Evolutionary conservation across 1,140 invertebrate species (phyloP), one percentile per base, ranked within the genome.

Genomic region (Drosophila sproati): DNA sequence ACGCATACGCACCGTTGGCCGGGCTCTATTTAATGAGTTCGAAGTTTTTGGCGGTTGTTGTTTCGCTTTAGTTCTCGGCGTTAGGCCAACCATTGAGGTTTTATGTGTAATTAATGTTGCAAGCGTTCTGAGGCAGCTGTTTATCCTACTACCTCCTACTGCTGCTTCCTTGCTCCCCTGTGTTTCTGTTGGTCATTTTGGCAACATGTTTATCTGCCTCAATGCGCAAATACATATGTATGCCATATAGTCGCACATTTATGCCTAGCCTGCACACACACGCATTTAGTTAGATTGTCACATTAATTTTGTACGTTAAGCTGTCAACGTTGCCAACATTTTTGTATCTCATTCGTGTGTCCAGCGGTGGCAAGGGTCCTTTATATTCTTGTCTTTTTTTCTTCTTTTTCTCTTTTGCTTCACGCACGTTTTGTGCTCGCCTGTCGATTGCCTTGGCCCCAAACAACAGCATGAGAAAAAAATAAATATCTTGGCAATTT

Each of bases 281-380:
- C 37, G 68, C 63, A 78, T 86, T 66, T 71, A 57, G 57, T 61
- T 87, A 80, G 80, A 88, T 87, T 87, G 83, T 87, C 83, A 87
- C 83, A 87, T 87, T 87, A 83, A 88, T 87, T 87, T 83, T 79
- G 77, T 80, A 88, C 83, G 83, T 87, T 87, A 87, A 87, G 83
- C 83, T 87, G 83, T 88, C 83, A 87, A 80, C 83, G 85, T 88
- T 77, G 64, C 56, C 79, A 79, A 82, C 76, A 88, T 80, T 88
- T 88, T 80, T 69, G 76, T 82, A 83, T 82, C 80, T 75, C 47
- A 67, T 68, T 67, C 63, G 12, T 41, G 39, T 66, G 69, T 57
- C 59, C 61, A 43, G 37, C 34, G 20, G 20, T 4, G 20, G 41
- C n/a, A 8, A 34, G 20, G 3, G 45, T 47, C 47, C 62, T 50